Percentiles rank a stretch among this genome's conserved stretches.
Evolutionary conservation across 2,113 vertebrate species (phyloP).

Genomic region (Nothobranchius kuhntae): DNA sequence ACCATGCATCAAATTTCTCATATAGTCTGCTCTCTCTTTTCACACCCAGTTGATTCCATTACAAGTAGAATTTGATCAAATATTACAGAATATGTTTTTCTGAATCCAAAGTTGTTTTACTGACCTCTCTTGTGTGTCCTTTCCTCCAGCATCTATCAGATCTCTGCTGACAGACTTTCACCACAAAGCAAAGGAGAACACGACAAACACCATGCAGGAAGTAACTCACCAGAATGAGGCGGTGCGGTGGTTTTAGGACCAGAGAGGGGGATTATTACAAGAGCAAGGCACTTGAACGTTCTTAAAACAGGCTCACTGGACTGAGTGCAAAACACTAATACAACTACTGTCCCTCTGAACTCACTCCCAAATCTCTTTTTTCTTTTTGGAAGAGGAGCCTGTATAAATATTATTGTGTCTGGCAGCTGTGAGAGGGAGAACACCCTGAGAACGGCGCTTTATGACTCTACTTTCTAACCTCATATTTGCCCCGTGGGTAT

Average conservation of each 20-base stretch:
- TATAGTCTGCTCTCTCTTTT: no score
- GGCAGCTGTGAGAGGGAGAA: slow-evolving; percentile 40
- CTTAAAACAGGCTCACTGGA: background rate
- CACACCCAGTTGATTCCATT: no score
- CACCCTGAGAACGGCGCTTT: slow-evolving; percentile 17
- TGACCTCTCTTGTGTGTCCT: slow-evolving; percentile 10
- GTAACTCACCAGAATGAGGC: background rate
- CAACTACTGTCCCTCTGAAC: slow-evolving; percentile 3
- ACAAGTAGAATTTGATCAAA: background rate
- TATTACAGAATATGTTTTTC: background rate
- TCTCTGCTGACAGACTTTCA: background rate
- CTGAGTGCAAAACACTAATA: background rate
- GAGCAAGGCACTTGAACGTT: background rate
- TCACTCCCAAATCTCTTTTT: background rate
- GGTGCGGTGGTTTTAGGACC: background rate
- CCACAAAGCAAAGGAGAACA: slow-evolving; percentile 5
- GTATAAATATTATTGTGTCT: slow-evolving; percentile 67
- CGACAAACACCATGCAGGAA: background rate
- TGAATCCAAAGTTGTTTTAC: background rate
- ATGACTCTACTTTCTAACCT: slow-evolving; percentile 38
- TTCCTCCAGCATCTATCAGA: background rate
- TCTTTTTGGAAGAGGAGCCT: background rate
- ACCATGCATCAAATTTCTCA: no score
- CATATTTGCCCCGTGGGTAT: slow-evolving; percentile 11
- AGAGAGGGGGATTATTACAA: background rate